Base-by-base conservation (phyloP, 2,797 vertebrate species). In the Typhlichthys eigenmanni region DNA sequence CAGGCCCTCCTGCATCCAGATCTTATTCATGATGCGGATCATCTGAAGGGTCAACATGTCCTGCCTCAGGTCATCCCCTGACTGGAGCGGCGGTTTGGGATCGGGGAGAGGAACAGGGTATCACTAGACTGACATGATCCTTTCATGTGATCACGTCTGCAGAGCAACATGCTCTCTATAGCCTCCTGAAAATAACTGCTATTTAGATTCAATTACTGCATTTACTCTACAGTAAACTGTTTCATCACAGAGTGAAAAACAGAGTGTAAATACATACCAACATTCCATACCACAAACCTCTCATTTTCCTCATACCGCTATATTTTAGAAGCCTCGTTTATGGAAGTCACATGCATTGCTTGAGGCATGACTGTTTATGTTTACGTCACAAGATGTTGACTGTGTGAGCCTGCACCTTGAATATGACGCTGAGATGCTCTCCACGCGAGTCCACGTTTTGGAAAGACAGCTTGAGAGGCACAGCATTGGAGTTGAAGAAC, bases 11-110 rank as follows among this genome's bases (percentile, higher is more conserved):
- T 98, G 95, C 67, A 98, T 93, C 97, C 97, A 98, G 88, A 99
- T 97, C 88, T 97, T 97, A 88, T 96, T 97, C 97, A 99, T 99
- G 88, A 99, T 95, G 13, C 94, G 94, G 62, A 99, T 98, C 89
- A 98, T 94, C 90, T 99, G 97, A 86, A 99, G 91, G 0, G 96
- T 98, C 76, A 98, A 89, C 96, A 98, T 98, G 90, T 98, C 97
- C 86, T 99, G 97, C 47, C 97, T 90, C 75, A 99, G 93, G 87
- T 98, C 96, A 0, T 99, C 96, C 4, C 97, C 97, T 0, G 95
- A 95, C 97, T 98, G 12, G 52, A 3, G 5, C 34, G n/a, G 66
- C 50, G 60, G 29, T 9, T 48, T 24, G 2, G 5, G 9, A 4
- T 46, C 32, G 13, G 34, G 19, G 57, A 60, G 14, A 16, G 13